phyloP scores from a whole-genome alignment of 2,113 vertebrate species.

The Crotophaga sulcirostris region DNA sequence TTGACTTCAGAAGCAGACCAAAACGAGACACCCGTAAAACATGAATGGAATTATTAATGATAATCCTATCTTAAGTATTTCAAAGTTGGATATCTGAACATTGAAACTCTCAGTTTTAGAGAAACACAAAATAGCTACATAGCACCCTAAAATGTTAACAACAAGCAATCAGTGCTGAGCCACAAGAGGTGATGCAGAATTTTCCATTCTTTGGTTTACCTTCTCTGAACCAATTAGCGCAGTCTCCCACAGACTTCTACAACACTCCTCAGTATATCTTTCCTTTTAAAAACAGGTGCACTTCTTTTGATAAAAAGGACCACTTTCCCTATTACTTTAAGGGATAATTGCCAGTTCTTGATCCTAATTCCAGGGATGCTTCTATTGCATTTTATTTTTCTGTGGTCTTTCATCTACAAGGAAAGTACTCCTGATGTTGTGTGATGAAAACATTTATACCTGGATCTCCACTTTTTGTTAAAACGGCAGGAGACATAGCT shows the following conservation, averaged over 20 bases:
- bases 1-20: not conserved
- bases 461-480: not conserved
- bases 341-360: not conserved
- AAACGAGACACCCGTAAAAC: not conserved
- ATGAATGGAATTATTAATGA: not conserved
- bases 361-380: not conserved
- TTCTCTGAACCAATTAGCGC: not conserved
- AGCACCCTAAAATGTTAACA: not conserved
- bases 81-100: not conserved
- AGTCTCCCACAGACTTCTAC: not conserved
- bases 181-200: not conserved
- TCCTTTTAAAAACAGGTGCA: not conserved
- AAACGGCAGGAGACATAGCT: not conserved
- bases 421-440: not conserved
- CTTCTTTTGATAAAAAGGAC: not conserved
- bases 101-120: not conserved
- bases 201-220: not conserved
- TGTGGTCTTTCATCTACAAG: not conserved
- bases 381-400: not conserved
- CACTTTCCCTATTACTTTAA: not conserved
- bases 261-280: not conserved
- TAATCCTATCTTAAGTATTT: not conserved
- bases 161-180: accelerated
- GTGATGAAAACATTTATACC: not conserved
- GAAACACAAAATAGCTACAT: too few species aligned